These are phyloP conservation scores for Leptinotarsa peninsularis DNA, from an alignment of 2,888 invertebrate species.

Conservation along the genomic window DNA sequence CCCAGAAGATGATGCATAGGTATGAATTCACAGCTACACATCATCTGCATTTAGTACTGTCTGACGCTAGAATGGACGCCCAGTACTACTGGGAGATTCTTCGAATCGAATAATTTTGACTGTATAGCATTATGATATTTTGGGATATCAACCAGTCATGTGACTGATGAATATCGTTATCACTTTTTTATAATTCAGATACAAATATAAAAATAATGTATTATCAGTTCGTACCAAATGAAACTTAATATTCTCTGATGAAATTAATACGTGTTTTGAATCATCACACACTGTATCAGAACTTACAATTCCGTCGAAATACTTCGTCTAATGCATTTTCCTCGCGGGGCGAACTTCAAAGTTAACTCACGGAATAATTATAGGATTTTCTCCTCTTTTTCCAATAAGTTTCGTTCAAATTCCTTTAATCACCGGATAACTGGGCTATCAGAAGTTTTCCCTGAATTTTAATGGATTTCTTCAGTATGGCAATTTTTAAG, in stretches of 20 bases:
- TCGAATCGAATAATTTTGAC: no score
- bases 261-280: background rate
- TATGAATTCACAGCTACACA: no score
- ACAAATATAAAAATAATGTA: background rate
- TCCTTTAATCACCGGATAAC: conserved; percentile 5
- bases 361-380: background rate
- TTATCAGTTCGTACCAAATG: background rate
- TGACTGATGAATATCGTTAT: no score
- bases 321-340: background rate
- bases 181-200: no score
- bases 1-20: no score
- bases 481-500: conserved; percentile 18
- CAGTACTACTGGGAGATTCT: no score
- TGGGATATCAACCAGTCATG: background rate
- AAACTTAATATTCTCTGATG: background rate
- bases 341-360: background rate
- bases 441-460: conserved; percentile 16
- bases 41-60: no score
- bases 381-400: background rate
- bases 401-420: conserved; percentile 7
- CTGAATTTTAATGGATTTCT: conserved; percentile 23
- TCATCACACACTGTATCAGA: background rate
- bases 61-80: no score
- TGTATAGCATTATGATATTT: no score
- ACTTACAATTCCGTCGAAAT: background rate